Evolutionary conservation across 2,888 invertebrate genomes (phyloP).

Genomic region (Vanessa cardui): DNA sequence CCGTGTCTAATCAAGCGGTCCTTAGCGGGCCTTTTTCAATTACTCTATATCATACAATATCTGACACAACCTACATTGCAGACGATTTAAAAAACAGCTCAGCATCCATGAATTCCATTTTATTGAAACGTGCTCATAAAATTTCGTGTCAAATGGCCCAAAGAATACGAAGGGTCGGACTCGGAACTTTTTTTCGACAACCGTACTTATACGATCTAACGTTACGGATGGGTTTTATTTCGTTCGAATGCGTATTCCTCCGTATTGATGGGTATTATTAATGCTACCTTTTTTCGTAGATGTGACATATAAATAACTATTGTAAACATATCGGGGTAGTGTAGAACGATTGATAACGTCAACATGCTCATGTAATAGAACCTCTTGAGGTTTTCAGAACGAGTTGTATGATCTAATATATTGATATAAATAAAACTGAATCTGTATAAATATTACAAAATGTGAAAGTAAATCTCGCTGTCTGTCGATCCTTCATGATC

Average conservation of each 20-base stretch:
- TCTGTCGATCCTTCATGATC: no score
- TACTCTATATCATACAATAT: background rate
- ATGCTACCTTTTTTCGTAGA: slow-evolving; percentile 22
- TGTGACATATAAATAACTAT: slow-evolving; percentile 20
- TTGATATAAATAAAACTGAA: no score
- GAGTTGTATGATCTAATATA: no score
- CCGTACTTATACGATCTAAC: slow-evolving; percentile 53
- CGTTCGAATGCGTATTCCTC: slow-evolving; percentile 31
- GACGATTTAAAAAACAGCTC: slow-evolving; percentile 34
- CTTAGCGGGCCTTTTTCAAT: slow-evolving; percentile 7
- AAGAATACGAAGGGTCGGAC: slow-evolving; percentile 52
- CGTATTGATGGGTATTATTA: slow-evolving; percentile 30
- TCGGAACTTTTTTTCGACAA: slow-evolving; percentile 45
- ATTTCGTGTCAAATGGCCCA: slow-evolving; percentile 62
- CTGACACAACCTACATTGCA: slow-evolving; percentile 25
- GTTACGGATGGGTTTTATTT: slow-evolving; percentile 41
- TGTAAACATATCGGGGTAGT: slow-evolving; percentile 11
- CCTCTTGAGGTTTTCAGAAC: background rate
- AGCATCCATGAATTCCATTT: slow-evolving; percentile 57
- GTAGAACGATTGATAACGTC: background rate
- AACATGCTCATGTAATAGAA: background rate
- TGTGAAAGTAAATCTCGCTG: no score
- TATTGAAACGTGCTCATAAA: slow-evolving; percentile 66
- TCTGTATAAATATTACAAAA: no score
- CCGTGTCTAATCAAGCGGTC: slow-evolving; percentile 2